Evolutionary conservation across 2,797 vertebrate species (phyloP).

Genomic region (Hippoglossus hippoglossus): DNA sequence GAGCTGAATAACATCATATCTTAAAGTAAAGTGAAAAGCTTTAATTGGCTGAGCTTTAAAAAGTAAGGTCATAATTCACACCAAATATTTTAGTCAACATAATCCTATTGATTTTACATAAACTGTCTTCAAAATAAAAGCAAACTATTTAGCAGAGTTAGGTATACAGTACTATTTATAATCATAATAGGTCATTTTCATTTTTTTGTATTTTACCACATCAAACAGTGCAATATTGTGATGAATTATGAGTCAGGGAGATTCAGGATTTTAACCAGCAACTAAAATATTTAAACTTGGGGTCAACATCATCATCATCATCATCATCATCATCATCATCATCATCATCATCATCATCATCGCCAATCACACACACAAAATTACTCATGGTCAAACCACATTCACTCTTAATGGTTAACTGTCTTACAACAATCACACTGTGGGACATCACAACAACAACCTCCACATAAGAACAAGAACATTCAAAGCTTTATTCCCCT

Average conservation of each 20-base stretch:
- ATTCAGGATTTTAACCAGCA: background rate
- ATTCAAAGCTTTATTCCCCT: too few species aligned
- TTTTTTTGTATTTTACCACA: background rate
- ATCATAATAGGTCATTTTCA: background rate
- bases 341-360: background rate
- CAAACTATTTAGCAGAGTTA: background rate
- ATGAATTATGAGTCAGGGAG: background rate
- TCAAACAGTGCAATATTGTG: background rate
- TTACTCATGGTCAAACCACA: background rate
- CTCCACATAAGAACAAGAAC: too few species aligned
- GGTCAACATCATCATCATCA: background rate
- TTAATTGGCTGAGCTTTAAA: constrained; percentile 19
- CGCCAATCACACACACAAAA: background rate
- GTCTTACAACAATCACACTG: background rate
- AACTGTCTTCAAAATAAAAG: background rate
- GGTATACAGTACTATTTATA: background rate
- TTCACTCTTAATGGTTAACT: background rate
- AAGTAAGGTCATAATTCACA: background rate
- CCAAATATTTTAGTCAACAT: too few species aligned
- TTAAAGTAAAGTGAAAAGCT: too few species aligned
- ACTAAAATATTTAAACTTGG: background rate
- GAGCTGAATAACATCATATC: too few species aligned
- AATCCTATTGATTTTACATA: background rate
- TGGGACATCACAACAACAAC: background rate
- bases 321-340: background rate